Percentiles rank a stretch among this genome's conserved stretches.
Evolutionary conservation across 2,888 invertebrate species (phyloP).

Genomic region (Pristionchus mayeri): DNA sequence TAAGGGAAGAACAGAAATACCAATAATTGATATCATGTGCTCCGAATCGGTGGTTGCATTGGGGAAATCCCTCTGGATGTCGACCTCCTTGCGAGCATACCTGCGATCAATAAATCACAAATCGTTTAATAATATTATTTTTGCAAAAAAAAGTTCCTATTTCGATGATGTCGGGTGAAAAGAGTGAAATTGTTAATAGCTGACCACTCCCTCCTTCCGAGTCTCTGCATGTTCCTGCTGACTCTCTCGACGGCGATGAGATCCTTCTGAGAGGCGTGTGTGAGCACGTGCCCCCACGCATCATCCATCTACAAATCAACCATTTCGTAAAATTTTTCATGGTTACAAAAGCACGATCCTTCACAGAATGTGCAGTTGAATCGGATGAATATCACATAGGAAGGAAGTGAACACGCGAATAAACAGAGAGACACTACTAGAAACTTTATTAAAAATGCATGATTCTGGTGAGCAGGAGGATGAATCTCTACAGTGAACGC

Average conservation of each 20-base stretch:
- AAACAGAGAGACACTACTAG: too few relatives aligned
- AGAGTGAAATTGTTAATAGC: too few relatives aligned
- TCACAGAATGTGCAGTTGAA: too few relatives aligned
- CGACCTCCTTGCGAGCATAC: constrained; percentile 10
- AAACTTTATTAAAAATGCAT: too few relatives aligned
- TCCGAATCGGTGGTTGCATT: neutral
- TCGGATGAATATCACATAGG: too few relatives aligned
- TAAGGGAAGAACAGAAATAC: too few relatives aligned
- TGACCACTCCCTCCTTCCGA: constrained; percentile 44
- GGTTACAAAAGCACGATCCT: neutral
- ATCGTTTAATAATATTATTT: too few relatives aligned
- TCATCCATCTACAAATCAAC: constrained; percentile 26
- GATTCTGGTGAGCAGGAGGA: too few relatives aligned
- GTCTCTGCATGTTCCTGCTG: neutral
- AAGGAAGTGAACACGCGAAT: too few relatives aligned
- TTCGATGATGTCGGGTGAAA: too few relatives aligned
- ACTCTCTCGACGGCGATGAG: constrained; percentile 10
- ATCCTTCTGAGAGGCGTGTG: constrained; percentile 5
- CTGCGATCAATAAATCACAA: neutral
- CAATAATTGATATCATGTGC: constrained; percentile 20
- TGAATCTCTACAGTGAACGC: neutral
- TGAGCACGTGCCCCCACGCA: constrained; percentile 42
- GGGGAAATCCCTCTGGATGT: constrained; percentile 8
- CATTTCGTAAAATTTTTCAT: neutral
- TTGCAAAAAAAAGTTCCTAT: too few relatives aligned